phyloP scores from a whole-genome alignment of 2,888 invertebrate species.

The Nomada fucata region DNA sequence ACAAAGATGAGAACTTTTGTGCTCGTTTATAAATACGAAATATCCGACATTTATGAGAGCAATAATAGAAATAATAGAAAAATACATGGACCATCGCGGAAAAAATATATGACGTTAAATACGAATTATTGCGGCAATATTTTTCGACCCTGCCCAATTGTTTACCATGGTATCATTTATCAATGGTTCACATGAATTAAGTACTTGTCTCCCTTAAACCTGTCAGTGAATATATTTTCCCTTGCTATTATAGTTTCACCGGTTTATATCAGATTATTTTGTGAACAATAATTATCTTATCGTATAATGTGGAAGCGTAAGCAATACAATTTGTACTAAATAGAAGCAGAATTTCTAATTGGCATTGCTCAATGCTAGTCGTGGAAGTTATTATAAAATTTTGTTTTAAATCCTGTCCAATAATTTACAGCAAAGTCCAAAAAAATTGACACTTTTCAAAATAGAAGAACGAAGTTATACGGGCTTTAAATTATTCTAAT shows the following conservation, averaged over 20 bases:
- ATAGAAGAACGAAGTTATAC: no score
- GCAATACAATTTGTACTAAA: neutral
- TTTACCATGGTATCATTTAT: slow-evolving; percentile 33
- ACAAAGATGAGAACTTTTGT: neutral
- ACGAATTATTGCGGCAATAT: slow-evolving; percentile 53
- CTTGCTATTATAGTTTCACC: neutral
- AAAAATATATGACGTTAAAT: slow-evolving; percentile 45
- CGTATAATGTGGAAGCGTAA: no score
- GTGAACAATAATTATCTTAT: neutral
- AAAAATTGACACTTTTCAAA: no score
- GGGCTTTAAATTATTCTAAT: no score
- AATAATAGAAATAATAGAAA: slow-evolving; percentile 10
- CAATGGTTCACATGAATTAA: slow-evolving; percentile 51
- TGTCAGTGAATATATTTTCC: neutral
- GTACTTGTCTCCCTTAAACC: slow-evolving; percentile 27
- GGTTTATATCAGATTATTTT: neutral
- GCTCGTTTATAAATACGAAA: slow-evolving; percentile 2
- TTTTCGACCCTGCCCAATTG: slow-evolving; percentile 35
- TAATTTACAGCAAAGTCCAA: no score
- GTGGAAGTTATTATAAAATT: no score
- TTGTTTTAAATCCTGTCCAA: no score
- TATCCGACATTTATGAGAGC: slow-evolving; percentile 42
- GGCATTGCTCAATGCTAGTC: neutral
- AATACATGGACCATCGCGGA: slow-evolving; percentile 8
- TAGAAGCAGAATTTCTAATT: neutral